These are phyloP conservation scores for Epinotia brunnichana DNA, from an alignment of 2,888 invertebrate species.

Conservation along the genomic window DNA sequence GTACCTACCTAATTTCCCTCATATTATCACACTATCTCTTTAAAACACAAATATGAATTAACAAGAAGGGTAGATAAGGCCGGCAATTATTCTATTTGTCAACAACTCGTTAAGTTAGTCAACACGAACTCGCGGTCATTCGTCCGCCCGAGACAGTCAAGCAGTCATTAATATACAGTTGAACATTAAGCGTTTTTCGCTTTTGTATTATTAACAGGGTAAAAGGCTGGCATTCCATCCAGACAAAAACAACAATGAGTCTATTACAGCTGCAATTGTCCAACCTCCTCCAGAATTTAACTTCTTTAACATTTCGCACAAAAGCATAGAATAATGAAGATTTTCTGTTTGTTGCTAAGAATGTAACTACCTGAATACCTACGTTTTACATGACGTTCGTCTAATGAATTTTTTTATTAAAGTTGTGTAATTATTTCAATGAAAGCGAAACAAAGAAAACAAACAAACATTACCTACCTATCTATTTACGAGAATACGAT, in stretches of 20 bases:
- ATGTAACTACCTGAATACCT: no score
- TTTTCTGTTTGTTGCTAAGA: neutral
- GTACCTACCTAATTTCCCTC: neutral
- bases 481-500: no score
- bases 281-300: neutral
- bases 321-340: neutral
- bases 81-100: neutral
- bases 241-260: neutral
- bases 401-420: no score
- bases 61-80: neutral
- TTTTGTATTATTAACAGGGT: neutral
- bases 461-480: no score
- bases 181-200: neutral
- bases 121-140: neutral
- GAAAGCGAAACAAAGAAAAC: no score
- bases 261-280: neutral
- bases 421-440: no score
- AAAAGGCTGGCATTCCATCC: neutral
- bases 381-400: neutral
- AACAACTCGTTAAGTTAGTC: neutral
- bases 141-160: neutral
- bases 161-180: neutral
- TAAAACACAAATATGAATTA: neutral
- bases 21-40: no score
- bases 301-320: neutral